Evolutionary conservation across 2,888 invertebrate genomes (phyloP), one percentile per base, ranked within the genome.

Genomic region (Calameuta filiformis): DNA sequence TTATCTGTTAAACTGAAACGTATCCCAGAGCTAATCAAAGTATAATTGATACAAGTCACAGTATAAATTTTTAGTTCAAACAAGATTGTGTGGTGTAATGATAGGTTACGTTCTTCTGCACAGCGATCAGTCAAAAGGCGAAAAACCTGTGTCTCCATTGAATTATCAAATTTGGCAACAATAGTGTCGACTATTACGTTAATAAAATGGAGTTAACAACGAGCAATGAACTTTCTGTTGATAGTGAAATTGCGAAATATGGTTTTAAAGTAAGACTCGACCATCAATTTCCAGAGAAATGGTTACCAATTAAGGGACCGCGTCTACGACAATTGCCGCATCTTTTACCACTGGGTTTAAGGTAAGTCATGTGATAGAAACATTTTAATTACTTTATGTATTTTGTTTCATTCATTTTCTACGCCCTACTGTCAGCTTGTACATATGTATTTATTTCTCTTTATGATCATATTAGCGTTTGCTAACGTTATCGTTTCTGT

Each of bases 181-280:
- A 40, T 4, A 40, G 40, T 40, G 23, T 23, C 23, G 15, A 37
- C 37, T 37, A 12, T 4, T 40, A 40, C 40, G 40, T 4, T 15
- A 23, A 6, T 23, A 23, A 40, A 40, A 40, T 40, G 40, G 40
- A 40, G 15, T 15, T 40, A 40, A 1, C 15, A 40, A 15, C 6
- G 40, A 40, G 6, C 40, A 40, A 15, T 6, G 40, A 40, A 40
- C 23, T 40, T 15, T 23, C 40, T 15, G 40, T 40, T 23, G 15
- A 40, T 23, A 85, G 79, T n/a, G 89, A 90, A 37, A 90, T 94
- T 80, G 94, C 96, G 30, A 93, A 94, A 81, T 94, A 94, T 88
- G 97, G 97, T 15, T 93, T 96, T 83, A 96, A 96, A 91, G 92
- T 96, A n/a, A 93, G 93, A 83, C 93, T 97, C 84, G 93, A 96